Percentiles rank a stretch among this genome's conserved stretches.
Evolutionary conservation across 2,888 invertebrate genomes (phyloP).

Genomic region (Lutraria lutraria): DNA sequence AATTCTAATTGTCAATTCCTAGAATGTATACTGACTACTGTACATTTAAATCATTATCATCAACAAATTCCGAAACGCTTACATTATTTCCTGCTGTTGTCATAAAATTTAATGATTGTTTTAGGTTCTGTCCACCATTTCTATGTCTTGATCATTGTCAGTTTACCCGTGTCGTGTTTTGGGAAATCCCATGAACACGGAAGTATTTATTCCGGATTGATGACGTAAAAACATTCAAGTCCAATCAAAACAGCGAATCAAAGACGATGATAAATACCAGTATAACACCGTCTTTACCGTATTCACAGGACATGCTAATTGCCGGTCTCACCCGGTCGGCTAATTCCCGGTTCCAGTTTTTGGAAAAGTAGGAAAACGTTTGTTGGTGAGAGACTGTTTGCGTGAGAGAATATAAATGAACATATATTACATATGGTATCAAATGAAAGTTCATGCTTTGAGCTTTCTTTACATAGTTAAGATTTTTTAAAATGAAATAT

Average conservation of each 20-base stretch:
- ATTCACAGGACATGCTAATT: neutral
- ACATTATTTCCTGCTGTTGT: neutral
- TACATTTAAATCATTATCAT: too few species aligned
- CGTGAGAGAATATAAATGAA: too few species aligned
- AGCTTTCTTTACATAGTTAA: too few species aligned
- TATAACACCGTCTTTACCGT: neutral
- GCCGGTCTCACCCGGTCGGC: too few species aligned
- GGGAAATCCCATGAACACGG: neutral
- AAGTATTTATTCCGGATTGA: neutral
- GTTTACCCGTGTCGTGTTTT: neutral
- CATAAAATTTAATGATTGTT: neutral
- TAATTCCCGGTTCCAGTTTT: too few species aligned
- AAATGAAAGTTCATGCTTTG: too few species aligned
- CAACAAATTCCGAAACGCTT: neutral
- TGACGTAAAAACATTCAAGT: neutral
- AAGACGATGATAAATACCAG: neutral
- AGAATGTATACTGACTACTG: too few species aligned
- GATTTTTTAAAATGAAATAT: too few species aligned
- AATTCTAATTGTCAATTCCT: too few species aligned
- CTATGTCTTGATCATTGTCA: neutral
- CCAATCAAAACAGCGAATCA: neutral
- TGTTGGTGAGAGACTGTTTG: too few species aligned
- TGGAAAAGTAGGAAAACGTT: too few species aligned
- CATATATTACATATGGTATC: too few species aligned
- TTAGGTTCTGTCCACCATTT: neutral